A percentile compares a stretch with the other conserved stretches of the same genome.
Conservation (phyloP, 2,888 invertebrate genomes). For the Dorcus hopei region DNA sequence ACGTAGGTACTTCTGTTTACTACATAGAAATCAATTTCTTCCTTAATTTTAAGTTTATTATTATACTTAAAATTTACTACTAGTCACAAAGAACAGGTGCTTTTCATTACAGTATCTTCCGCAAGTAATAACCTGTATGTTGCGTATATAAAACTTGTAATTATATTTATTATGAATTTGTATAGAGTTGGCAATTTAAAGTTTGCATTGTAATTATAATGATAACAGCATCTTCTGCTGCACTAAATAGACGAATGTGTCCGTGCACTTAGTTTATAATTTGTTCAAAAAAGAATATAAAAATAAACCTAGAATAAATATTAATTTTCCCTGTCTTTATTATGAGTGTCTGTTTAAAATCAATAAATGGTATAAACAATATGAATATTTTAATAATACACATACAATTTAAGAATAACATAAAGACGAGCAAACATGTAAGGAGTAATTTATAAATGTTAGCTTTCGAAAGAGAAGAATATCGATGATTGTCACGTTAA, state of each 20-base stretch:
- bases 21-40: neutral
- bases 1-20: too few relatives aligned
- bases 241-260: neutral
- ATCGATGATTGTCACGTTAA: too few relatives aligned
- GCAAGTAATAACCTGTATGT: conserved; percentile 5
- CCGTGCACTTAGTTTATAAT: too few relatives aligned
- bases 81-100: conserved; percentile 13
- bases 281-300: too few relatives aligned
- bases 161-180: conserved; percentile 12
- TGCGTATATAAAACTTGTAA: neutral
- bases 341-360: conserved; percentile 11
- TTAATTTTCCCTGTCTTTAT: neutral
- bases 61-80: conserved; percentile 1
- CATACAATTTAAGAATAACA: too few relatives aligned
- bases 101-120: conserved; percentile 5
- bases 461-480: too few relatives aligned
- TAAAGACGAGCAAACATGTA: too few relatives aligned
- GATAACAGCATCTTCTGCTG: neutral
- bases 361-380: too few relatives aligned
- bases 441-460: too few relatives aligned
- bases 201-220: conserved; percentile 4
- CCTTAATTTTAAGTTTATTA: neutral
- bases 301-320: neutral
- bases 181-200: conserved; percentile 14
- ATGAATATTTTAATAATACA: too few relatives aligned